Conservation (phyloP, 2,888 invertebrate genomes). For the Scaptomyza caliginosa region DNA sequence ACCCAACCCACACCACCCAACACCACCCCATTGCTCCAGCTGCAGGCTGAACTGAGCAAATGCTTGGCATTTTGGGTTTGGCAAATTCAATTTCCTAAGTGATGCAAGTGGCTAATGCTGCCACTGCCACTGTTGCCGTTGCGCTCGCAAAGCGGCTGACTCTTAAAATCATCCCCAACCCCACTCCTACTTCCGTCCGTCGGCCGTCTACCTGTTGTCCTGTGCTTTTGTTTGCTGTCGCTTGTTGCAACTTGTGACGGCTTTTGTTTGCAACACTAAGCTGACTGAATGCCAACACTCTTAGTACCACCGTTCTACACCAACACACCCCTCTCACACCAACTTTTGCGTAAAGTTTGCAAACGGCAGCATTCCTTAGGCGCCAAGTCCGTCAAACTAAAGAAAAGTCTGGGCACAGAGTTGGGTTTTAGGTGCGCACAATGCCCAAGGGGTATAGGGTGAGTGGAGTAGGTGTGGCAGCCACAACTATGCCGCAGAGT, state of each 20-base stretch:
- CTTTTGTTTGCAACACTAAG: constrained; percentile 55
- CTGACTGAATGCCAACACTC: constrained; percentile 38
- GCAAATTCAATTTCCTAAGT: constrained; percentile 55
- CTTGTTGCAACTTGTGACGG: constrained; percentile 47
- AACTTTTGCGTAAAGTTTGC: constrained; percentile 35
- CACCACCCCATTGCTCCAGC: background rate
- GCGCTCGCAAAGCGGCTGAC: constrained; percentile 9
- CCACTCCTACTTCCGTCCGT: background rate
- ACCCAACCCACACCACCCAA: background rate
- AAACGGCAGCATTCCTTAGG: constrained; percentile 39
- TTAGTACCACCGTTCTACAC: background rate
- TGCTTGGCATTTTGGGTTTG: constrained; percentile 17
- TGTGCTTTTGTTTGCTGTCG: constrained; percentile 18
- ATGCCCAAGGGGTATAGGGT: background rate
- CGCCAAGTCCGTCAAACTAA: constrained; percentile 45
- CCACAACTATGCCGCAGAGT: constrained; percentile 3
- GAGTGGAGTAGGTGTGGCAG: background rate
- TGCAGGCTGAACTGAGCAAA: background rate
- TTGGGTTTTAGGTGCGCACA: background rate
- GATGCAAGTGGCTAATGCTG: constrained; percentile 39
- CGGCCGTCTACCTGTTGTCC: constrained; percentile 9
- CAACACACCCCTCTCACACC: background rate
- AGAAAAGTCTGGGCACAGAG: constrained; percentile 7
- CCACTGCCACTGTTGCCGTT: background rate
- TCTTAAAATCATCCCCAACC: constrained; percentile 12